Evolutionary conservation across 2,113 vertebrate species (phyloP).

Genomic region (Syngnathus scovelli): DNA sequence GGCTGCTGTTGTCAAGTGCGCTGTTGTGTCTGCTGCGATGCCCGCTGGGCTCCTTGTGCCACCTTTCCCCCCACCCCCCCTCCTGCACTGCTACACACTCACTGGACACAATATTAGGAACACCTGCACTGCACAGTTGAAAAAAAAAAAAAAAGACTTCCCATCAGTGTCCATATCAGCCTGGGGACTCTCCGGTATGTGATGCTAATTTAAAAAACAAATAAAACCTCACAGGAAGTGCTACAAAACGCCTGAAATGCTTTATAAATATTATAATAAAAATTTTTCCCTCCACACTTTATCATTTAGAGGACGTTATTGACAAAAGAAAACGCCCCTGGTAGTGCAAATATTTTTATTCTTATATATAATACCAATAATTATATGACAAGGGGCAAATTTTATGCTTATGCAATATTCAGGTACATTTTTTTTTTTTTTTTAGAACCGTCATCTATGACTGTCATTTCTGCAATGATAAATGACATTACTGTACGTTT

Average conservation of each 20-base stretch:
- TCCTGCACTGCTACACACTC: slow-evolving; percentile 1
- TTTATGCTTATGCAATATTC: too few relatives aligned
- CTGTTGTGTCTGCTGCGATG: neutral
- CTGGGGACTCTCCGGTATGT: neutral
- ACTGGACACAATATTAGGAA: neutral
- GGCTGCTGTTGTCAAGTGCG: neutral
- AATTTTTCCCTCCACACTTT: neutral
- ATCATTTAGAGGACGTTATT: neutral
- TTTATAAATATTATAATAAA: neutral
- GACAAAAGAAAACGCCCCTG: too few relatives aligned
- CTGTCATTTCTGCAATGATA: neutral
- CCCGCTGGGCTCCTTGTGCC: neutral
- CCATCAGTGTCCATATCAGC: neutral
- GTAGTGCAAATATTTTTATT: too few relatives aligned
- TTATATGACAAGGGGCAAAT: too few relatives aligned
- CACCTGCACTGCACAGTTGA: neutral
- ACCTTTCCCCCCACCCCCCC: slow-evolving; percentile 14
- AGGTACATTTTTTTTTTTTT: neutral
- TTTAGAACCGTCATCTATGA: neutral
- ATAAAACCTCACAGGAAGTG: neutral
- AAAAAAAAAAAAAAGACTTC: too few relatives aligned
- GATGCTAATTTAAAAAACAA: neutral
- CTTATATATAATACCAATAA: too few relatives aligned
- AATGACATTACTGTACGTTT: neutral
- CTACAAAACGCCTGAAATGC: neutral